Conservation (phyloP, 2,113 vertebrate species). For the Baryphthengus martii region DNA sequence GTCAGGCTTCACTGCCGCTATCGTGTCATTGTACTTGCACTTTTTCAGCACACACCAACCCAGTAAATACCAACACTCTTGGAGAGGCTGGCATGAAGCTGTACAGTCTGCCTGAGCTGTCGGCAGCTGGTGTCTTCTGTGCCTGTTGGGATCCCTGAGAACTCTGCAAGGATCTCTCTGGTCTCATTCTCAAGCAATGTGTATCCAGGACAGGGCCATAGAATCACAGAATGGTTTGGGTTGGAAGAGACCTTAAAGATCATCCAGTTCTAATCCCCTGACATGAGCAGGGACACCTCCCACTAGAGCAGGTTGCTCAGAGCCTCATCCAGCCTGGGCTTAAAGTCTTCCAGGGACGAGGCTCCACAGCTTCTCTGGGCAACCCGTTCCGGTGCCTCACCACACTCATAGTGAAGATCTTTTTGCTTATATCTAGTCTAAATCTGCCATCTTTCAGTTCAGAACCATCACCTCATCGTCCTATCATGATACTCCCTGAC, state of each 20-base stretch:
- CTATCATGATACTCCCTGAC: not conserved
- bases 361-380: not conserved
- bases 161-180: not conserved
- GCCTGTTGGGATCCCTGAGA: not conserved
- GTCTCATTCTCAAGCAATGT: not conserved
- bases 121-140: not conserved
- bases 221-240: not conserved
- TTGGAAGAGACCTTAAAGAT: not conserved
- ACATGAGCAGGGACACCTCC: not conserved
- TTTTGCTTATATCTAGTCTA: not conserved
- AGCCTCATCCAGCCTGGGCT: not conserved
- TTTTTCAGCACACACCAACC: rapidly evolving
- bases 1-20: no score
- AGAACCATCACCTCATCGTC: not conserved
- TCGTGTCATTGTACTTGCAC: not conserved
- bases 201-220: not conserved
- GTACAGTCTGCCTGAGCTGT: not conserved
- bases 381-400: not conserved
- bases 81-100: not conserved
- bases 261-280: not conserved
- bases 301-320: not conserved
- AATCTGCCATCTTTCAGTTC: not conserved
- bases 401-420: not conserved
- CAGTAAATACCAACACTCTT: rapidly evolving
- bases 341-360: not conserved